Evolutionary conservation across 2,888 invertebrate species (phyloP).

Genomic region (Hesperia comma): DNA sequence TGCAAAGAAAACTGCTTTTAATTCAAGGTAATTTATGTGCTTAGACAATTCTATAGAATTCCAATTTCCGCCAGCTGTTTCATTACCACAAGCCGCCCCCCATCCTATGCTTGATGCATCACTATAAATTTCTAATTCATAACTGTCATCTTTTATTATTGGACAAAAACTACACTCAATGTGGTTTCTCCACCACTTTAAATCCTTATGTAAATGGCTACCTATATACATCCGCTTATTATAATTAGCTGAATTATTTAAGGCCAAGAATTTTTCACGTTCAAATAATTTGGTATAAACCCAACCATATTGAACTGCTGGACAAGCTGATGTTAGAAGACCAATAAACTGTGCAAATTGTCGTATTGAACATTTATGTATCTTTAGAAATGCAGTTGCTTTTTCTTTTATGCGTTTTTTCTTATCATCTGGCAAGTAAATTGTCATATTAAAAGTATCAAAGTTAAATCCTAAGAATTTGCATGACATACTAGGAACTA

Average conservation of each 20-base stretch:
- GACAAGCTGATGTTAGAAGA: slow-evolving; percentile 25
- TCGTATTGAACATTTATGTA: slow-evolving; percentile 17
- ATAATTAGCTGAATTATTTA: neutral
- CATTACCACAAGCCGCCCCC: slow-evolving; percentile 35
- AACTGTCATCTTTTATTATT: slow-evolving; percentile 14
- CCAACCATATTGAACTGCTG: slow-evolving; percentile 35
- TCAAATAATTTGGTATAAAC: slow-evolving; percentile 32
- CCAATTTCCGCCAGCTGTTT: neutral
- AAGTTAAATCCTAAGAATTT: slow-evolving; percentile 29
- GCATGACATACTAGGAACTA: neutral
- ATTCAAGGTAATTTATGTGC: slow-evolving; percentile 41
- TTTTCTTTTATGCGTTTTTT: neutral
- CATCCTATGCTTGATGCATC: slow-evolving; percentile 39
- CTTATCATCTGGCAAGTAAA: neutral
- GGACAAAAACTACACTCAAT: slow-evolving; percentile 18
- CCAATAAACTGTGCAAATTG: slow-evolving; percentile 31
- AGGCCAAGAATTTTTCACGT: slow-evolving; percentile 10
- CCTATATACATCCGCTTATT: neutral
- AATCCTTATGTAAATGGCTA: slow-evolving; percentile 16
- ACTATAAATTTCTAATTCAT: slow-evolving; percentile 37
- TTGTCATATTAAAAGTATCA: no score
- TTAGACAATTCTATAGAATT: neutral
- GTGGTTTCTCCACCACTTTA: slow-evolving; percentile 36
- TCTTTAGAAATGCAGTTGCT: neutral
- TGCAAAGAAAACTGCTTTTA: slow-evolving; percentile 35